Evolutionary conservation across 2,888 invertebrate genomes (phyloP).

Genomic region (Bellardia bayeri): DNA sequence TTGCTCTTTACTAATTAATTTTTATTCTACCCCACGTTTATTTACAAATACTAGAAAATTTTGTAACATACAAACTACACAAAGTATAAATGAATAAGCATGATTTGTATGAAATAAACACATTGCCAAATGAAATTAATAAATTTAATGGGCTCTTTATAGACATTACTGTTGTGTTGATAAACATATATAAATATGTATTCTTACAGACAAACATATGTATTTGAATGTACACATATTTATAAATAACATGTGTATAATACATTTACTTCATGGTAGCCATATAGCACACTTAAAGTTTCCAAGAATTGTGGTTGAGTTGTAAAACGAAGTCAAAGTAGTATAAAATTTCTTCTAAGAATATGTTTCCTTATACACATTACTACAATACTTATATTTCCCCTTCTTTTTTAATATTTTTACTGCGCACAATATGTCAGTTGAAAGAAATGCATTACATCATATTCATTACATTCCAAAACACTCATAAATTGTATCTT

Average conservation of each 20-base stretch:
- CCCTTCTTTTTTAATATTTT: slow-evolving; percentile 32
- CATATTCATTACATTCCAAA: slow-evolving; percentile 38
- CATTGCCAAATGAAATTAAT: slow-evolving; percentile 71
- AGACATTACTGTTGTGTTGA: slow-evolving; percentile 24
- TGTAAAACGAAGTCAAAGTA: background rate
- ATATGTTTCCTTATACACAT: slow-evolving; percentile 20
- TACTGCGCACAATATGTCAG: slow-evolving; percentile 55
- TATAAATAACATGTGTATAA: slow-evolving; percentile 4
- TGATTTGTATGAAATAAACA: slow-evolving; percentile 39
- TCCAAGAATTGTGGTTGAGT: slow-evolving; percentile 20
- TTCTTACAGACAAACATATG: background rate
- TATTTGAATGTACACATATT: background rate
- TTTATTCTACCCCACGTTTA: background rate
- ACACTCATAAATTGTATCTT: background rate
- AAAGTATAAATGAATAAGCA: background rate
- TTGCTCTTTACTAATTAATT: too few species aligned
- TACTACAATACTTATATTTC: slow-evolving; percentile 5
- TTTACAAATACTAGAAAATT: slow-evolving; percentile 6
- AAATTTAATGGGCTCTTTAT: slow-evolving; percentile 70
- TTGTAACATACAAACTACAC: background rate
- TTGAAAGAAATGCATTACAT: slow-evolving; percentile 62
- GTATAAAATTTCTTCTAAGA: slow-evolving; percentile 37
- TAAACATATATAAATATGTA: background rate
- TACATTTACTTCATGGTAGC: slow-evolving; percentile 28
- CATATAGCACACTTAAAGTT: slow-evolving; percentile 1